These are phyloP conservation scores for Pomacea maculata DNA, from an alignment of 1,140 invertebrate genomes.

Conservation along the genomic window DNA sequence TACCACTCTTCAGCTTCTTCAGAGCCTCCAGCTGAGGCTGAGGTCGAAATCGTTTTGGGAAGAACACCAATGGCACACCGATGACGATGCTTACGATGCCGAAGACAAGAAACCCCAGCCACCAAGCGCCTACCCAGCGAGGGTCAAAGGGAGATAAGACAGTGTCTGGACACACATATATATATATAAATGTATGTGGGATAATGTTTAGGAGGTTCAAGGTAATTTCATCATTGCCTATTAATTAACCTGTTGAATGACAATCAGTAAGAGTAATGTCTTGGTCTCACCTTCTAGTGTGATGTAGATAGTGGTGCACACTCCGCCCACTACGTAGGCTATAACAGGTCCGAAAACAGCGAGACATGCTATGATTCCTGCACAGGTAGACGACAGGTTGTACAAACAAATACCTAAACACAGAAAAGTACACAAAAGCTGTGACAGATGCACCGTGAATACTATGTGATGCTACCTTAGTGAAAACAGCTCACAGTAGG, in stretches of 20 bases:
- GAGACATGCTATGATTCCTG: constrained; percentile 39
- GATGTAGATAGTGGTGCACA: constrained; percentile 49
- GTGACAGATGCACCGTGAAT: background rate
- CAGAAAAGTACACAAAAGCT: too few species aligned
- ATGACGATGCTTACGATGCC: constrained; percentile 81
- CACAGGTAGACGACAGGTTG: background rate
- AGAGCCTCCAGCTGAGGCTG: constrained; percentile 7
- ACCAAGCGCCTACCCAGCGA: constrained; percentile 91
- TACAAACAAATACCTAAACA: too few species aligned
- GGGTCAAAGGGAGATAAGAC: constrained; percentile 40
- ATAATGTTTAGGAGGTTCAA: too few species aligned
- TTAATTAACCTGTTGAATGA: too few species aligned
- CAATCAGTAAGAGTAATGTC: too few species aligned
- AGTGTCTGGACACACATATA: constrained; percentile 26
- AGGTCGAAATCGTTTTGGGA: constrained; percentile 70
- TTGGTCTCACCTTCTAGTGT: constrained; percentile 50
- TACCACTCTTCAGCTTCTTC: background rate
- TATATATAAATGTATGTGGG: too few species aligned
- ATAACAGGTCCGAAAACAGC: constrained; percentile 52
- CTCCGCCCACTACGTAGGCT: constrained; percentile 47
- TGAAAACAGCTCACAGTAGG: too few species aligned
- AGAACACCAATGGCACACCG: constrained; percentile 86
- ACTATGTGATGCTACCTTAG: too few species aligned
- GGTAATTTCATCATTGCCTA: too few species aligned
- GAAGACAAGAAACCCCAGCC: constrained; percentile 89